Evolutionary conservation across 2,888 invertebrate species (phyloP), one percentile per base, ranked within the genome.

Genomic region (Agrotis segetum): DNA sequence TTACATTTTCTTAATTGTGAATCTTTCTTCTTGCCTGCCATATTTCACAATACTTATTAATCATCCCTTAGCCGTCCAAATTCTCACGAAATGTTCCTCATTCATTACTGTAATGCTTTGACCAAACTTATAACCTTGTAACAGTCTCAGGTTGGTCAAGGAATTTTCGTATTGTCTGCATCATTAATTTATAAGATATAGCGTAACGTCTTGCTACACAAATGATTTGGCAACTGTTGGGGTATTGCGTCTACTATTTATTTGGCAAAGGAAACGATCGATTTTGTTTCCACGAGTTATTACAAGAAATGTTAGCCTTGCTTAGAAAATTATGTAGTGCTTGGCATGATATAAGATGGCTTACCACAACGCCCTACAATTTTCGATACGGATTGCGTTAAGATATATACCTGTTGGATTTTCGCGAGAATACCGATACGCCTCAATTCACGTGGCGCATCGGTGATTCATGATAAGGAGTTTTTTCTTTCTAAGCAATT

Each of bases 201-300:
- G 40, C 13, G 13, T 16, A 24, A n/a, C 2, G 4, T 40, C n/a
- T 29, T 49, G 29, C n/a, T 49, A 17, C 44, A n/a, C 14, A 44
- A 61, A 44, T 73, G 21, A 16, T 72, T 71, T 65, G 71, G 65
- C 73, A 65, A 64, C 55, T 16, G 21, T 44, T 56, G 46, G 56
- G 13, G 17, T 34, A 44, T 65, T 50, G 5, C 21, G 17, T 17
- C 19, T 1, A 17, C n/a, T 11, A 40, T 53, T 34, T 24, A 17
- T 53, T 47, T 17, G 19, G 14, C 16, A 9, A 6, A 71, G 11
- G 40, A 47, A 71, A 24, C 2, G 4, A 17, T 13, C 49, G n/a
- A n/a, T 21, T 34, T 34, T 46, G 44, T 24, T n/a, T 49, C 6
- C 47, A 21, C 5, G 21, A 67, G n/a, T n/a, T 46, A 24, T 67